Percentiles rank a stretch among this genome's conserved stretches.
Conservation (phyloP, 2,113 vertebrate genomes). For the Halichoeres trimaculatus region DNA sequence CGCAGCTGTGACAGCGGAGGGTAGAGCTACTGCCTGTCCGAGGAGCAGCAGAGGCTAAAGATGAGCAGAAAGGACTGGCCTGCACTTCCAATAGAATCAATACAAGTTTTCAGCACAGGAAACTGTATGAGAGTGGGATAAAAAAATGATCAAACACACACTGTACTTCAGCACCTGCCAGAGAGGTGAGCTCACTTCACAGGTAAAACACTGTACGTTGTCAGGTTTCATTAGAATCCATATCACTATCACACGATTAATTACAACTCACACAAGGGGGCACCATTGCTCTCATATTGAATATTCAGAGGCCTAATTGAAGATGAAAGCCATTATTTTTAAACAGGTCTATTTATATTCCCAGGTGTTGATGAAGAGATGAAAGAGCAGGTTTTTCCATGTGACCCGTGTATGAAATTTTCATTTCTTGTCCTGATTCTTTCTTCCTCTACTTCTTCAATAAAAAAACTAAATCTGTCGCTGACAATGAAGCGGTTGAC, state of each 20-base stretch:
- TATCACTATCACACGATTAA: constrained; percentile 38
- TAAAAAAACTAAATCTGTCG: constrained; percentile 1
- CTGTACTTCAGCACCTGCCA: constrained; percentile 24
- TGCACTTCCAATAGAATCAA: constrained; percentile 47
- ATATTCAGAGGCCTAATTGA: constrained; percentile 58
- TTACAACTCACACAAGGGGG: constrained; percentile 74
- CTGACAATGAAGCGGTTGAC: constrained; percentile 59
- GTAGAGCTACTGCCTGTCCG: constrained; percentile 47
- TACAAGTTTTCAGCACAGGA: constrained; percentile 41
- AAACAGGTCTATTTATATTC: constrained; percentile 75
- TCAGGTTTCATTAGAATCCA: constrained; percentile 20
- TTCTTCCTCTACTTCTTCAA: constrained; percentile 11
- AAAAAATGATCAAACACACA: constrained; percentile 30
- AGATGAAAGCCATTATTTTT: constrained; percentile 76
- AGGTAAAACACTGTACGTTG: neutral
- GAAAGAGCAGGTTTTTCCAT: constrained; percentile 35
- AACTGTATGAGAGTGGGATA: constrained; percentile 33
- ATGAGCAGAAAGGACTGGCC: constrained; percentile 19
- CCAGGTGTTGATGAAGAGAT: constrained; percentile 58
- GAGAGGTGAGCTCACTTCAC: constrained; percentile 13
- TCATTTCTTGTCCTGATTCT: constrained; percentile 29
- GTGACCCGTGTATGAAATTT: constrained; percentile 52
- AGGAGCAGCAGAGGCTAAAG: constrained; percentile 17
- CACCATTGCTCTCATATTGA: constrained; percentile 72
- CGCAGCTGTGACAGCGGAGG: constrained; percentile 73